Percentiles rank a stretch among this genome's conserved stretches.
These are phyloP conservation scores for Oncorhynchus clarkii DNA, from an alignment of 2,113 vertebrate genomes.

Conservation along the genomic window DNA sequence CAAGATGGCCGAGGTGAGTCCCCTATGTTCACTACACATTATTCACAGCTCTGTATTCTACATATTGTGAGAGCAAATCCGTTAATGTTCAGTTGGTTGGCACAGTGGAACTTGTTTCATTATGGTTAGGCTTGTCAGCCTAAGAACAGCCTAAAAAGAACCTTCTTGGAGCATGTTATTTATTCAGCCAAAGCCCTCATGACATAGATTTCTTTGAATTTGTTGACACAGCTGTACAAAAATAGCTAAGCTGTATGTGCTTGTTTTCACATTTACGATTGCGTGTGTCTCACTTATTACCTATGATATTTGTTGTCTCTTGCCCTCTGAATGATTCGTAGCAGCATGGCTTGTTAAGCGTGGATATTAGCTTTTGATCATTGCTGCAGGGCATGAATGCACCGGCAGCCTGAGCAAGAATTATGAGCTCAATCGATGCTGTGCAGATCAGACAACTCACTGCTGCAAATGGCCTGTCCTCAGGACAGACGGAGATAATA, in stretches of 20 bases:
- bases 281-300: background rate
- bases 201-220: too few species aligned
- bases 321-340: background rate
- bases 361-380: conserved; percentile 30
- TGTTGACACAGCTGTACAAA: too few species aligned
- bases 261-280: background rate
- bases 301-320: background rate
- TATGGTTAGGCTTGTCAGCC: too few species aligned
- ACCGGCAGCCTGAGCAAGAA: conserved; percentile 29
- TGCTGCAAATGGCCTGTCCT: conserved; percentile 16
- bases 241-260: too few species aligned
- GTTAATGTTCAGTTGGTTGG: background rate
- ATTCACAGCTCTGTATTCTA: background rate
- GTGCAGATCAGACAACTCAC: conserved; percentile 10
- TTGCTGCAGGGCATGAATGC: conserved; percentile 28
- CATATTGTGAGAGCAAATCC: background rate
- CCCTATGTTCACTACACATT: background rate
- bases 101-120: too few species aligned
- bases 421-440: conserved; percentile 44
- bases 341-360: conserved; percentile 10
- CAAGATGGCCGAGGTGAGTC: conserved; percentile 76
- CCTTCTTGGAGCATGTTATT: too few species aligned
- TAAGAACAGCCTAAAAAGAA: too few species aligned
- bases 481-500: conserved; percentile 19
- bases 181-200: too few species aligned